Conservation (phyloP, 2,888 invertebrate genomes). For the Sesia apiformis region DNA sequence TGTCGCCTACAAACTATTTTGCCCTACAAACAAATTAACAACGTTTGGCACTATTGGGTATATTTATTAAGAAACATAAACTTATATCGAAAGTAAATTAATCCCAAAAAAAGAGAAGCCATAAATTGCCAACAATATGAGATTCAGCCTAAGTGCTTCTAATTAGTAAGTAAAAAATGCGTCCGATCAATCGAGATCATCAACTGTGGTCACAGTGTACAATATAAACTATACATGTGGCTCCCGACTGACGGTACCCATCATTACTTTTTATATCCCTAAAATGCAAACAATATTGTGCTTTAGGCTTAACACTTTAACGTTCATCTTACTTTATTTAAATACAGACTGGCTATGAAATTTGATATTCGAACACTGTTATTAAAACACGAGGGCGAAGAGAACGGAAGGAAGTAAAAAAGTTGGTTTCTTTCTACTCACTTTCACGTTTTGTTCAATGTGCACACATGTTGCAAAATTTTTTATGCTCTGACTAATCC, state of each 20-base stretch:
- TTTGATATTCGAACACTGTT: constrained; percentile 65
- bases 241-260: constrained; percentile 53
- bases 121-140: constrained; percentile 59
- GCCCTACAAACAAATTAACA: no score
- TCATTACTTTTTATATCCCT: not conserved
- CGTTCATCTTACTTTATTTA: not conserved
- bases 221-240: constrained; percentile 63
- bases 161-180: constrained; percentile 30
- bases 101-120: constrained; percentile 57
- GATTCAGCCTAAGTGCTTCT: constrained; percentile 28
- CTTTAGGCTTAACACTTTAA: not conserved
- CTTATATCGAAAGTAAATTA: not conserved
- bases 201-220: constrained; percentile 60
- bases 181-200: constrained; percentile 51
- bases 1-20: no score
- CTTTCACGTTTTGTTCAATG: constrained; percentile 59
- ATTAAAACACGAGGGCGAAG: constrained; percentile 57
- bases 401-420: constrained; percentile 70
- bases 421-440: constrained; percentile 51
- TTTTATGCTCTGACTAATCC: constrained; percentile 10
- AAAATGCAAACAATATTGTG: not conserved
- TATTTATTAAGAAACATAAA: no score
- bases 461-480: constrained; percentile 46
- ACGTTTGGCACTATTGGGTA: no score
- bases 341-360: constrained; percentile 38